These are phyloP conservation scores for Diadromus collaris DNA, from an alignment of 2,888 invertebrate genomes.

Conservation along the genomic window DNA sequence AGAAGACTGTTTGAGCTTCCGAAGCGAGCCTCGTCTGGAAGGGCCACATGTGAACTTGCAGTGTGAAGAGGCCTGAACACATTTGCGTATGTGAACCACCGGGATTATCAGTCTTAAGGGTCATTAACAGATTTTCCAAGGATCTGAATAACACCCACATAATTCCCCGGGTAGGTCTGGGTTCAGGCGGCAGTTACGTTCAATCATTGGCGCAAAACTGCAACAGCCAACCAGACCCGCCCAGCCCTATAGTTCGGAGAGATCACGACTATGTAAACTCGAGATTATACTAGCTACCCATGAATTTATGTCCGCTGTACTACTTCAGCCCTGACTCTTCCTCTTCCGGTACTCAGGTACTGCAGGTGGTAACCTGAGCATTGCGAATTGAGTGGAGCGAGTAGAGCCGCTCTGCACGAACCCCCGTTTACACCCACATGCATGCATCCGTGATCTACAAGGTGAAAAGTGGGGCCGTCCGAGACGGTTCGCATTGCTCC, in stretches of 20 bases:
- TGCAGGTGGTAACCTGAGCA: not conserved
- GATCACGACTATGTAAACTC: not conserved
- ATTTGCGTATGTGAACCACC: no score
- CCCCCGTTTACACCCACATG: not conserved
- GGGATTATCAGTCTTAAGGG: no score
- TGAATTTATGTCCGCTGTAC: not conserved
- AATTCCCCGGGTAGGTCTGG: no score
- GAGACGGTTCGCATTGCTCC: constrained; percentile 8
- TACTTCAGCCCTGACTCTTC: not conserved
- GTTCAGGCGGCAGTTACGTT: no score
- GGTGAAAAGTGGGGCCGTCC: constrained; percentile 38
- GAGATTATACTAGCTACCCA: not conserved
- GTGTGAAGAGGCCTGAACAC: no score
- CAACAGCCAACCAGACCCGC: no score
- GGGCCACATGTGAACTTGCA: no score
- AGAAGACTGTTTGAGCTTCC: constrained; percentile 12
- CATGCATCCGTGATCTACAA: not conserved
- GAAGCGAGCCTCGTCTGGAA: no score
- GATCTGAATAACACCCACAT: no score
- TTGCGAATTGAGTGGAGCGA: not conserved
- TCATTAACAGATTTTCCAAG: no score
- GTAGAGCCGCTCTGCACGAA: not conserved
- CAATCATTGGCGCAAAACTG: no score
- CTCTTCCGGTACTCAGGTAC: not conserved
- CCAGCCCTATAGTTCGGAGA: not conserved